Base-by-base conservation (phyloP, 2,888 invertebrate species). In the Anarsia innoxiella region DNA sequence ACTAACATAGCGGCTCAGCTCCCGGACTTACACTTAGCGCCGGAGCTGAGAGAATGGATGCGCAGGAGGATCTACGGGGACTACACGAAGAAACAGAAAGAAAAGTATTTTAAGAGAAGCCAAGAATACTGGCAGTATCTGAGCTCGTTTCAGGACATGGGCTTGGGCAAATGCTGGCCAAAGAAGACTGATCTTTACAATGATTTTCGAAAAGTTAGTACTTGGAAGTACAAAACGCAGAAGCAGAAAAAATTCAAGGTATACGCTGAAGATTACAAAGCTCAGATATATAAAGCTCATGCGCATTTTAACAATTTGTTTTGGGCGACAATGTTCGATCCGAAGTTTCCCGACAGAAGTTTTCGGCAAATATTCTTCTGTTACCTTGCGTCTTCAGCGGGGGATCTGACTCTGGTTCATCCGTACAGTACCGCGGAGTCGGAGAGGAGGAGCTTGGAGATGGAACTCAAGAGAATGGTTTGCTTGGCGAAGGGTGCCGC, bases 31-130 rank as follows among this genome's bases (percentile, higher is more conserved):
- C 70, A 82, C 39, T 49, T 70, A 13, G 73, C 64, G 1, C 79
- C 83, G 4, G 80, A 79, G 40, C 59, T 83, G 3, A 63, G 59
- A 23, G 82, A 75, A 51, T 83, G 83, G 83, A 83, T 83, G 82
- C 68, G 80, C 8, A 44, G 48, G 2, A 66, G 83, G n/a, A 63
- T 82, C 5, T 51, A 66, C 34, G 83, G 83, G 0, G 71, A 72
- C 0, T 48, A 54, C 19, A 57, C 58, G 16, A n/a, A 10, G 19
- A 19, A 35, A 35, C 9, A 35, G 11, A 28, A 35, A 12, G 16
- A 26, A 26, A 14, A 9, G 10, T 19, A 65, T 45, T 23, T 70
- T 3, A 30, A 46, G 48, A 0, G 60, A 63, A 78, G 78, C 29
- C 49, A 45, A 5, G 36, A 42, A 2, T 66, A 53, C 36, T 82